Evolutionary conservation across 2,113 vertebrate genomes (phyloP).

Genomic region (Gymnarchus niloticus): DNA sequence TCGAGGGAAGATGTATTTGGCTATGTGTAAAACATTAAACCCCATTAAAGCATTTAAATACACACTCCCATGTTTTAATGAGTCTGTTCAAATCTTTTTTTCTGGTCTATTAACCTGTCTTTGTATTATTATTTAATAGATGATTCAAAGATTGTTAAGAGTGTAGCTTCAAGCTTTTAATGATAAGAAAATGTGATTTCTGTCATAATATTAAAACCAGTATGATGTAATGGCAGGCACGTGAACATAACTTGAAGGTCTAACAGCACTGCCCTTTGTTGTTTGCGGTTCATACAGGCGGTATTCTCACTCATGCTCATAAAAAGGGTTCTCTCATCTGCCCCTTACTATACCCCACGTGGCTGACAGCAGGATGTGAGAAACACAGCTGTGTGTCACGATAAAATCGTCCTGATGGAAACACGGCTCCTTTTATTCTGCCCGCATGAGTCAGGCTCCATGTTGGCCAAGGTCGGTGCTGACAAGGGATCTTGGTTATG

Average conservation of each 20-base stretch:
- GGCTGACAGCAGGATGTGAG: not conserved
- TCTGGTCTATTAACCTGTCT: constrained; percentile 49
- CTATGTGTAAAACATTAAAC: constrained; percentile 45
- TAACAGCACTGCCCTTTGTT: not conserved
- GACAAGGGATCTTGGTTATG: not conserved
- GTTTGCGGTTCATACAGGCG: not conserved
- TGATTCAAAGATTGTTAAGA: constrained; percentile 44
- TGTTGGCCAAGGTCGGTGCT: not conserved
- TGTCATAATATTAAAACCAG: not conserved
- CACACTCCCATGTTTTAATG: constrained; percentile 49
- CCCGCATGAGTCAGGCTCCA: not conserved
- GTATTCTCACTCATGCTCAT: not conserved
- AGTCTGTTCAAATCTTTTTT: constrained; percentile 42
- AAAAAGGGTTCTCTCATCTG: not conserved
- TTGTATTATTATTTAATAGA: constrained; percentile 51
- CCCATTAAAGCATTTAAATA: constrained; percentile 49
- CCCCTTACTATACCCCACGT: not conserved
- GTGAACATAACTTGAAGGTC: not conserved
- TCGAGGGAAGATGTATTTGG: constrained; percentile 47
- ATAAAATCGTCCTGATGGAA: not conserved
- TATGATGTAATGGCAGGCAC: not conserved
- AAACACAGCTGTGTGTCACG: not conserved
- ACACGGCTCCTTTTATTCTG: not conserved
- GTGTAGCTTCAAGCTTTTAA: constrained; percentile 41
- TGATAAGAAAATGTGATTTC: constrained; percentile 24